These are phyloP conservation scores for Eristalis arbustorum DNA, from an alignment of 2,888 invertebrate species.

Conservation along the genomic window DNA sequence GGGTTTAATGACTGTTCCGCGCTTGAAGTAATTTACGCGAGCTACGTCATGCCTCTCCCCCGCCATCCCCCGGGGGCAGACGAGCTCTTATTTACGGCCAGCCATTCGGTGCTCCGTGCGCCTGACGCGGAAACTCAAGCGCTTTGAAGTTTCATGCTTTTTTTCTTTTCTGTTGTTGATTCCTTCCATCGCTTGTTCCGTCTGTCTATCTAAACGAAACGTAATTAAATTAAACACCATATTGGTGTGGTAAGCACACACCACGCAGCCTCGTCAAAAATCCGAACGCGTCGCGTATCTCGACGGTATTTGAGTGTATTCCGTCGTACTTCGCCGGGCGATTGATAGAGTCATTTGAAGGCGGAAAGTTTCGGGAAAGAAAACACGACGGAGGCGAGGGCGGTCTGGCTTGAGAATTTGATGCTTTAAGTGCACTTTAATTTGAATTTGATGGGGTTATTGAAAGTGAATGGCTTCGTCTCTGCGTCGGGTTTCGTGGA, in stretches of 20 bases:
- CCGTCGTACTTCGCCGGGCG: constrained; percentile 18
- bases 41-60: constrained; percentile 29
- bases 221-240: constrained; percentile 66
- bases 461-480: constrained; percentile 2
- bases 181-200: background rate
- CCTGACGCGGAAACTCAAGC: constrained; percentile 17
- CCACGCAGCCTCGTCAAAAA: background rate
- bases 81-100: background rate
- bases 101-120: background rate
- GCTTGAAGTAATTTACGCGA: constrained; percentile 52
- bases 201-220: constrained; percentile 60
- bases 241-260: constrained; percentile 29
- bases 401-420: constrained; percentile 4
- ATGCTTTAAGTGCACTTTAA: constrained; percentile 45
- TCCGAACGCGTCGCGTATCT: background rate
- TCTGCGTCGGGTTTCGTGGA: background rate
- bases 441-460: constrained; percentile 28
- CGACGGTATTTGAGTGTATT: too few relatives aligned
- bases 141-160: constrained; percentile 59
- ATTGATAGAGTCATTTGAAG: constrained; percentile 52
- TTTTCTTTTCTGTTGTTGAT: background rate
- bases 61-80: background rate
- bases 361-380: background rate
- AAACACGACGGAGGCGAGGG: background rate
- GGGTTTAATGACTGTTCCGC: constrained; percentile 46